Base-by-base conservation (phyloP, 2,797 vertebrate species). In the Ammospiza maritima region DNA sequence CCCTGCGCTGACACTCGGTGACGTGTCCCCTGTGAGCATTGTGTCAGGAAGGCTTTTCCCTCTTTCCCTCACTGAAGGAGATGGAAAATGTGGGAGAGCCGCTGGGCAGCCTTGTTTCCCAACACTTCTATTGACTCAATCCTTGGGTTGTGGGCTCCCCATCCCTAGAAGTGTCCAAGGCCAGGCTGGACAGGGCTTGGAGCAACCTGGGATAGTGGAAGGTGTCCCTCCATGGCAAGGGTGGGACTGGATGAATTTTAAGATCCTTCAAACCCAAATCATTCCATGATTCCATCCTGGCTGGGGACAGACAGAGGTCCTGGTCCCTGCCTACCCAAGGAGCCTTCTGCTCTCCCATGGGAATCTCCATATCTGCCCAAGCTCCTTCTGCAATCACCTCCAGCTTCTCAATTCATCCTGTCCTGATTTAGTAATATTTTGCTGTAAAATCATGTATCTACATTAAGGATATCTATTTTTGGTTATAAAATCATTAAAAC, bases 71-170 rank as follows among this genome's bases (percentile, higher is more conserved):
- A 22, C 9, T 3, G 19, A 62, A 79, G 73, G 36, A 89, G 25
- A 18, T 2, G 51, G 50, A 66, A 76, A 85, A 81, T 1, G 32
- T 32, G 44, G 29, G n/a, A 48, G 75, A 40, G 72, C 16, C 82
- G 69, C 21, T 57, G 30, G 58, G 32, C 36, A 91, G 69, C 36
- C 30, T 36, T 23, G 19, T 61, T 86, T 86, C 40, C 74, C 79
- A 75, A 12, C 32, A 30, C 12, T 40, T 38, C 36, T 6, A 6
- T 10, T 0, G 16, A 48, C 10, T 8, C 6, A 5, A 0, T 22
- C 66, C 30, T 23, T 32, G 40, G 26, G n/a, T 0, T 32, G 16
- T 17, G 26, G 11, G 23, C 4, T 66, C 18, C 19, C 22, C 26
- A 54, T 13, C 40, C 74, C 60, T 90, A 53, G 8, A 0, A 36